Evolutionary conservation across 1,140 invertebrate genomes (phyloP), one percentile per base, ranked within the genome.

Genomic region (Pseudomyrmex sp.): DNA sequence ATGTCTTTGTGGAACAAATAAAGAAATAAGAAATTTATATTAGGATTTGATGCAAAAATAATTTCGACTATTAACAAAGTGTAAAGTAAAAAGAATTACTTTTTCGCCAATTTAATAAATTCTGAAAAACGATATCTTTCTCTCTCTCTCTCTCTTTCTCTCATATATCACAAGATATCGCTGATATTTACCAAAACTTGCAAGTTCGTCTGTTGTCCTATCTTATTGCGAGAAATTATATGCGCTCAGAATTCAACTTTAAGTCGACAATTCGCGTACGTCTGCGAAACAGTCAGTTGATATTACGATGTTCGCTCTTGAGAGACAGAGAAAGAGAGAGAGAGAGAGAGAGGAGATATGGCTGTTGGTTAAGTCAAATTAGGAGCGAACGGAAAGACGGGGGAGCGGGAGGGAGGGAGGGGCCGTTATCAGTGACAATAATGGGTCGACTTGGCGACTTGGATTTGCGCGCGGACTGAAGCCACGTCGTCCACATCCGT

Each of bases 391-490:
- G 54, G 10, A 26, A 7, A 15, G 46, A 35, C 58, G 13, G 15
- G 1, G 35, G 20, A 35, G 26, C 26, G 2, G 5, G 35, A 35
- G 5, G 5, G 35, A 18, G 20, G 20, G 1, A 1, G 20, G 35
- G 5, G 35, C 35, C 12, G 59, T 72, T 59, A 80, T 80, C 12
- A 18, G 13, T 20, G 4, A 13, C 50, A 50, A 18, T 35, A 54
- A 46, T 46, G 2, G 35, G 35, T 35, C 65, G 44, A n/a, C 18
- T 0, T 5, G 62, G 26, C 54, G 44, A 79, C 54, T 79, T 70
- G 8, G 75, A 79, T 44, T 70, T 44, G 76, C 76, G 63, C 50
- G 76, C 44, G 54, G 76, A 70, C 63, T 44, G 62, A 68, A 69
- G 75, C 76, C 52, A 52, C 63, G 50, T 15, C 66, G n/a, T 54